Evolutionary conservation across 2,888 invertebrate species (phyloP).

Genomic region (Pterostichus niger): DNA sequence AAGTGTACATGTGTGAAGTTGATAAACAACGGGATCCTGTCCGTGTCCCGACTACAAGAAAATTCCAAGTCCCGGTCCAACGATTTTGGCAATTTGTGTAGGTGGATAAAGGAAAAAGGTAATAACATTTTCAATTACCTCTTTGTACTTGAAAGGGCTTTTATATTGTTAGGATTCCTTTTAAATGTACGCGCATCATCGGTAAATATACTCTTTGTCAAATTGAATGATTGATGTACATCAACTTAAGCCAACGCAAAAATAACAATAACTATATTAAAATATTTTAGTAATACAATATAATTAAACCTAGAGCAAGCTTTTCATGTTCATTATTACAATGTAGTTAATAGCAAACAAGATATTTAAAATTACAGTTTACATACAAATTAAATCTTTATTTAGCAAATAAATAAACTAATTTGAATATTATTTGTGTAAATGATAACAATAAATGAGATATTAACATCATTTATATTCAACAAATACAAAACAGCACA

Average conservation of each 20-base stretch:
- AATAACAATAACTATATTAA: not conserved
- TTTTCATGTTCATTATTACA: too few species aligned
- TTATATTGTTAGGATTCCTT: constrained; percentile 21
- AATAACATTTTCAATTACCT: constrained; percentile 48
- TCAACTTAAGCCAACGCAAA: not conserved
- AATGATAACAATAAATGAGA: too few species aligned
- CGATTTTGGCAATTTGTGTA: constrained; percentile 37
- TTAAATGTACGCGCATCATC: constrained; percentile 12
- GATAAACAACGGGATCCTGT: constrained; percentile 22
- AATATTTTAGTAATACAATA: too few species aligned
- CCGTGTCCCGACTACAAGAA: constrained; percentile 5
- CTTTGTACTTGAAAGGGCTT: constrained; percentile 27
- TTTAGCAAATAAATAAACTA: too few species aligned
- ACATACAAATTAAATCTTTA: too few species aligned
- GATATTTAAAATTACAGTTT: too few species aligned
- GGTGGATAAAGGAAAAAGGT: constrained; percentile 36
- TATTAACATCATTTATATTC: too few species aligned
- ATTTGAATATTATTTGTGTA: too few species aligned
- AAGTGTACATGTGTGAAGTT: not conserved
- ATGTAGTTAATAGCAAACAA: too few species aligned
- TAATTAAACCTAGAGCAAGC: too few species aligned
- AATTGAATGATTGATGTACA: constrained; percentile 7
- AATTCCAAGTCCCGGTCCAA: constrained; percentile 18
- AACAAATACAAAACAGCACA: too few species aligned
- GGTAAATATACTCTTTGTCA: constrained; percentile 14